Evolutionary conservation across 2,888 invertebrate species (phyloP).

Genomic region (Leptura quadrifasciata): DNA sequence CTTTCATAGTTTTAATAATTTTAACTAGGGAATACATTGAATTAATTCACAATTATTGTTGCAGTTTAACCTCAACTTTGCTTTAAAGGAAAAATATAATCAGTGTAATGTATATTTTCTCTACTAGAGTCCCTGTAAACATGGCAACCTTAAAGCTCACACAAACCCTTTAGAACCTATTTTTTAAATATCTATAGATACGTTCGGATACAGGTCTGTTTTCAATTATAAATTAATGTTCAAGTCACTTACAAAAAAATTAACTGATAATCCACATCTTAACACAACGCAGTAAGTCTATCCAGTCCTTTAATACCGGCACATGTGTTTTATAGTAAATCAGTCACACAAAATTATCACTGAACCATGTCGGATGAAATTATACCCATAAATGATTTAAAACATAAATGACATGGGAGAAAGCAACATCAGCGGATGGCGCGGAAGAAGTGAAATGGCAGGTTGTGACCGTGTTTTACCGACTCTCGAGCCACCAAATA

Average conservation of each 20-base stretch:
- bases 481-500: constrained; percentile 67
- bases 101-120: too few species aligned
- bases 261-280: constrained; percentile 22
- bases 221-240: background rate
- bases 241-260: background rate
- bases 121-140: too few species aligned
- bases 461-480: constrained; percentile 69
- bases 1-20: too few species aligned
- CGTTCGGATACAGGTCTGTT: background rate
- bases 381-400: constrained; percentile 12
- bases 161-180: background rate
- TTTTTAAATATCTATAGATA: too few species aligned
- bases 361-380: constrained; percentile 12
- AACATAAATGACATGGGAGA: constrained; percentile 17
- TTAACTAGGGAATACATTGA: too few species aligned
- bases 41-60: too few species aligned
- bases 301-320: background rate
- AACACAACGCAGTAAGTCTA: background rate
- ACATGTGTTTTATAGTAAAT: background rate
- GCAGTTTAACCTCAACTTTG: too few species aligned
- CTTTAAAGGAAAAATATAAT: too few species aligned
- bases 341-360: constrained; percentile 17
- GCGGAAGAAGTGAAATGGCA: constrained; percentile 65
- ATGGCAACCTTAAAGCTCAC: background rate
- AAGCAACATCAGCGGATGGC: constrained; percentile 56